Evolutionary conservation across 1,140 invertebrate species (phyloP).

Genomic region (Littorina saxatilis): DNA sequence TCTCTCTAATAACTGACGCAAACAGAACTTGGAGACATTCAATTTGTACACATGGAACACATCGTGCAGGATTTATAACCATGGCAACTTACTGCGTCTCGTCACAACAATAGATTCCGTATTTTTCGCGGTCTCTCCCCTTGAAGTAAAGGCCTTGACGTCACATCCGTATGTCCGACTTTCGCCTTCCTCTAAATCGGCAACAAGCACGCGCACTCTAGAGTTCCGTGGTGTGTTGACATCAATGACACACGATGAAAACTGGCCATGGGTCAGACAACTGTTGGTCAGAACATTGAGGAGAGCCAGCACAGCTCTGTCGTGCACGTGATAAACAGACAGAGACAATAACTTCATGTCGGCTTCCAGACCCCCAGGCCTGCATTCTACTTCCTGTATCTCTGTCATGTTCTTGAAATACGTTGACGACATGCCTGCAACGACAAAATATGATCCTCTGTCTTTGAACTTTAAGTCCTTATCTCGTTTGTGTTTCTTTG

Average conservation of each 20-base stretch:
- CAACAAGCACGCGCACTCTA: constrained; percentile 18
- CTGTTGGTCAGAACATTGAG: constrained; percentile 2
- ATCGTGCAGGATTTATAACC: no score
- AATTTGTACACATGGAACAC: no score
- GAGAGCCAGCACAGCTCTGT: constrained; percentile 1
- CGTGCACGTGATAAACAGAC: not conserved
- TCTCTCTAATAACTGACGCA: no score
- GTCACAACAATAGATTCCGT: not conserved
- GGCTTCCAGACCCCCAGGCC: not conserved
- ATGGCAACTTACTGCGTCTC: not conserved
- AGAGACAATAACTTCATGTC: constrained; percentile 22
- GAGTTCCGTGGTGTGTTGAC: not conserved
- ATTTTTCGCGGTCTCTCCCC: not conserved
- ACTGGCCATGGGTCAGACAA: constrained; percentile 26
- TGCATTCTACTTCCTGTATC: constrained; percentile 26
- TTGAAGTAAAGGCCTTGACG: not conserved
- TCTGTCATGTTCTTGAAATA: not conserved
- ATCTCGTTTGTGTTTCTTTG: no score
- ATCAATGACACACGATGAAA: constrained; percentile 19
- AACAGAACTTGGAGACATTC: no score
- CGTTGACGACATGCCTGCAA: constrained; percentile 6
- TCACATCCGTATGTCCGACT: constrained; percentile 23
- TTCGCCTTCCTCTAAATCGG: constrained; percentile 30
- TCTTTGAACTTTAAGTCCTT: no score
- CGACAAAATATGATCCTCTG: no score